Percentiles rank a stretch among this genome's conserved stretches.
phyloP scores from a whole-genome alignment of 2,113 vertebrate species.

The Notothenia coriiceps region DNA sequence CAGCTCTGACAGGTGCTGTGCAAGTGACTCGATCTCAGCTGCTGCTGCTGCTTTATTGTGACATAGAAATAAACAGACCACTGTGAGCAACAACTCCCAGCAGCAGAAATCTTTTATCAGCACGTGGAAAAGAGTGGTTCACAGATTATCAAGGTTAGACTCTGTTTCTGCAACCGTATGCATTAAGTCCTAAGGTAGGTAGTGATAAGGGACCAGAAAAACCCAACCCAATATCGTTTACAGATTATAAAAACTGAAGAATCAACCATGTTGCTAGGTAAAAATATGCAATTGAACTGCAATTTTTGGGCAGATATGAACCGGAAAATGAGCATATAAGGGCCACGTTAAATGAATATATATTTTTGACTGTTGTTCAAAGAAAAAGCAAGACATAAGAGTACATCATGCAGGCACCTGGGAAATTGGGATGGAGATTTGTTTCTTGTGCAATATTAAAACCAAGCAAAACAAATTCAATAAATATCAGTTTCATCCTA shows the following conservation, averaged over 20 bases:
- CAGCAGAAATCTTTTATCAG: not conserved
- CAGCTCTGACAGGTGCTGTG: not conserved
- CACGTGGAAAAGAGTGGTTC: not conserved
- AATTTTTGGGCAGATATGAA: not conserved
- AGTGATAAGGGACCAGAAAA: not conserved
- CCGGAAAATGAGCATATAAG: too few relatives aligned
- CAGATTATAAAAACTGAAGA: not conserved
- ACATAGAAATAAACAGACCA: slow-evolving; percentile 10
- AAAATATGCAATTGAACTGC: too few relatives aligned
- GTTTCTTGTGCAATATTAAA: too few relatives aligned
- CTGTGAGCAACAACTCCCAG: not conserved
- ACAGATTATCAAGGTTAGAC: not conserved
- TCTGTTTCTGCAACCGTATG: not conserved
- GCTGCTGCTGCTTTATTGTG: not conserved
- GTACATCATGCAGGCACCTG: too few relatives aligned
- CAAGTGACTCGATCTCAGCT: slow-evolving; percentile 1
- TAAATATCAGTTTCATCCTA: not conserved
- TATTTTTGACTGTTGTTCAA: too few relatives aligned
- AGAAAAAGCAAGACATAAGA: too few relatives aligned
- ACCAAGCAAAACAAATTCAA: not conserved
- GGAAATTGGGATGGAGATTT: too few relatives aligned
- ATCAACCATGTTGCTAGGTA: not conserved
- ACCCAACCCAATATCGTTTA: too few relatives aligned
- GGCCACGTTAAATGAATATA: too few relatives aligned
- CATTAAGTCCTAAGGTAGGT: not conserved